phyloP scores from a whole-genome alignment of 92 coral and sea anemone genomes.

The Paramuricea clavata region DNA sequence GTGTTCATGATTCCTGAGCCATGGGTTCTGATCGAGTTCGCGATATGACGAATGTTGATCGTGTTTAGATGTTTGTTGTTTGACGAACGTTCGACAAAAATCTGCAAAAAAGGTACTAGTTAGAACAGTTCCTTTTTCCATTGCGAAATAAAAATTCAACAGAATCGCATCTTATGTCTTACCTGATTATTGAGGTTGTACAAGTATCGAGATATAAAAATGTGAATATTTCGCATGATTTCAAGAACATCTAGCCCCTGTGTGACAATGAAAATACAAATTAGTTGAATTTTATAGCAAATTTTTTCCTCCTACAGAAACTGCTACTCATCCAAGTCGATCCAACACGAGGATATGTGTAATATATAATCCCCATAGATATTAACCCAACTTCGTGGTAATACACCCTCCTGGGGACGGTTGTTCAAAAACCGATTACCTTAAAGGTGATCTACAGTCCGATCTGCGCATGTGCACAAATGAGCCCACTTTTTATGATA shows the following conservation, averaged over 20 bases:
- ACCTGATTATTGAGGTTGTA: constrained; percentile 99
- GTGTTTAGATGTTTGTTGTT: constrained; percentile 98
- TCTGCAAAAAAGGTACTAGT: constrained; percentile 57
- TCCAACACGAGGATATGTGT: too few relatives aligned
- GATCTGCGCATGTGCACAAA: too few relatives aligned
- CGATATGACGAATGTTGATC: constrained; percentile 97
- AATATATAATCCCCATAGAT: too few relatives aligned
- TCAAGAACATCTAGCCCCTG: constrained; percentile 98
- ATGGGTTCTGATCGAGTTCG: constrained; percentile 98
- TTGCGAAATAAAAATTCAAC: not conserved
- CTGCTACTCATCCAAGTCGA: too few relatives aligned
- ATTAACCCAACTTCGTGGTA: too few relatives aligned
- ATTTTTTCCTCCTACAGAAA: not conserved
- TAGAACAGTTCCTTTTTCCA: not conserved
- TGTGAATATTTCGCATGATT: constrained; percentile 98
- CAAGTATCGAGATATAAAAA: constrained; percentile 94
- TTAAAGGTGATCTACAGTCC: too few relatives aligned
- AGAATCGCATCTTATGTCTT: not conserved
- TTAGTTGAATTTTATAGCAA: not conserved
- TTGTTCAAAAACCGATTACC: too few relatives aligned
- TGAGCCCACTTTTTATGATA: too few relatives aligned
- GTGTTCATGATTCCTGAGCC: constrained; percentile 99
- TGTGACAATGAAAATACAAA: not conserved
- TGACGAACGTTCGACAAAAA: constrained; percentile 95
- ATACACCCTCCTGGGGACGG: too few relatives aligned